Percentiles rank a stretch among this genome's conserved stretches.
Evolutionary conservation across 2,797 vertebrate species (phyloP).

Genomic region (Microctenopoma steveboyesi): DNA sequence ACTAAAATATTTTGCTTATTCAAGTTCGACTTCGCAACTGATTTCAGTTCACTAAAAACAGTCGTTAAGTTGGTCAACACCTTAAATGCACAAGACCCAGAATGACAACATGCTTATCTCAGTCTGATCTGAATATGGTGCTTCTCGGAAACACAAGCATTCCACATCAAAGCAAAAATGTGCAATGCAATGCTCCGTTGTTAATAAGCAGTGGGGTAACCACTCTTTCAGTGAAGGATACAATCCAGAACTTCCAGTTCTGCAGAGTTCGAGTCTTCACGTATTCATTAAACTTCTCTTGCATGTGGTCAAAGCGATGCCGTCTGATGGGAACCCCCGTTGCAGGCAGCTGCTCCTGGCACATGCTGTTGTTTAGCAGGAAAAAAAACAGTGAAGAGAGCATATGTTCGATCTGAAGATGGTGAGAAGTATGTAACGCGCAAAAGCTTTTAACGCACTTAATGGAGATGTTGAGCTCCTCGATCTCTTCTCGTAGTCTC

Average conservation of each 20-base stretch:
- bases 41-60: not conserved
- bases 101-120: not conserved
- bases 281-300: conserved; percentile 91
- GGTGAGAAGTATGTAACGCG: not conserved
- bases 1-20: not conserved
- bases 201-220: not conserved
- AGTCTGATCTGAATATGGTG: not conserved
- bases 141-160: not conserved
- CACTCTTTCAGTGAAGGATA: conserved; percentile 85
- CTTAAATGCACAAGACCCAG: not conserved
- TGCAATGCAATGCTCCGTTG: not conserved
- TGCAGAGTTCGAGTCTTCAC: conserved; percentile 91
- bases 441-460: conserved; percentile 77
- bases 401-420: not conserved
- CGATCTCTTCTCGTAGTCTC: conserved; percentile 92
- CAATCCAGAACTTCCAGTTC: conserved; percentile 99
- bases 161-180: not conserved
- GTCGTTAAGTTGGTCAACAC: not conserved
- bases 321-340: conserved; percentile 88
- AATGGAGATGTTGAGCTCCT: conserved; percentile 94
- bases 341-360: conserved; percentile 93
- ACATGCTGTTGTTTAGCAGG: conserved; percentile 80
- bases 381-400: not conserved
- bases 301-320: conserved; percentile 87
- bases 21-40: not conserved